phyloP scores from a whole-genome alignment of 1,140 invertebrate genomes.

The Portunus trituberculatus region DNA sequence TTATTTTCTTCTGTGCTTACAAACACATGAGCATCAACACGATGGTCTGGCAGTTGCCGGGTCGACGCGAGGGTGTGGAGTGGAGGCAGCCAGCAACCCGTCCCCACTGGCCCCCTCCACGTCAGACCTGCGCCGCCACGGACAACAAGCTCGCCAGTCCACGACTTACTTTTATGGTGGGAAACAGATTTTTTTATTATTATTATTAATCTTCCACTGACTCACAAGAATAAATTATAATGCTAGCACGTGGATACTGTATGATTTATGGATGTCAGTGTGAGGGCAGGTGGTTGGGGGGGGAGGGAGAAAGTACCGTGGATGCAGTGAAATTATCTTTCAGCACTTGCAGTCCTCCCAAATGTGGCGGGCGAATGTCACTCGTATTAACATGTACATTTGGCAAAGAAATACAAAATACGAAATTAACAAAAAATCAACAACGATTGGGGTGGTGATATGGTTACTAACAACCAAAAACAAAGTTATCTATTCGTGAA shows the following conservation, averaged over 20 bases:
- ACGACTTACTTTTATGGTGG: conserved; percentile 61
- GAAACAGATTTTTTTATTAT: conserved; percentile 50
- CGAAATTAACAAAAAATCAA: not conserved
- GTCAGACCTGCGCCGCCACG: not conserved
- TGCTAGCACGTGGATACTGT: conserved; percentile 64
- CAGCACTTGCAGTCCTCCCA: not conserved
- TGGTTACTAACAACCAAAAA: not conserved
- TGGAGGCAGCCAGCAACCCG: not conserved
- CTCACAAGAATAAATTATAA: conserved; percentile 74
- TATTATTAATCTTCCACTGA: conserved; percentile 37
- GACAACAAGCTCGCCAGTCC: not conserved
- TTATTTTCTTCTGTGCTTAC: conserved; percentile 76
- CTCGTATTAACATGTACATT: not conserved
- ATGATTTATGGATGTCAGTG: conserved; percentile 29
- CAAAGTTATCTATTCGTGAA: not conserved
- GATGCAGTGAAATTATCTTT: not conserved
- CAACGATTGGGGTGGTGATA: not conserved
- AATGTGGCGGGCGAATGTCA: not conserved
- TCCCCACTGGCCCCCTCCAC: not conserved
- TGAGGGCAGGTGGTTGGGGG: not conserved
- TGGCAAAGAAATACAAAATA: not conserved
- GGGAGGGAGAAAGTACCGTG: not conserved
- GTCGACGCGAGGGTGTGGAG: not conserved
- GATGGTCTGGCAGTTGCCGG: conserved; percentile 57
- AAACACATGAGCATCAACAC: conserved; percentile 75